Evolutionary conservation across 2,888 invertebrate species (phyloP), one percentile per base, ranked within the genome.

Genomic region (Cephonodes hylas): DNA sequence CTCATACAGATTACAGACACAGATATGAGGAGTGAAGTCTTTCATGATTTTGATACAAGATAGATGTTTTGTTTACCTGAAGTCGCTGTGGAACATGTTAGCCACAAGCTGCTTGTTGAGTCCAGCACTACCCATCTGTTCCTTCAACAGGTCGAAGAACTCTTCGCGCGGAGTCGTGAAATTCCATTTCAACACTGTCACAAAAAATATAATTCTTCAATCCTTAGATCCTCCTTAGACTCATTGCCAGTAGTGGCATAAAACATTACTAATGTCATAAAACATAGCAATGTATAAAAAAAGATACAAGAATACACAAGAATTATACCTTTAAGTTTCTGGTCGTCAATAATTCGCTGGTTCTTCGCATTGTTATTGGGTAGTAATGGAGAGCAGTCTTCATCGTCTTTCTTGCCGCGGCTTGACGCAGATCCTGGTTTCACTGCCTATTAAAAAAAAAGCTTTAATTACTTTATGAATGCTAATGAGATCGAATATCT

Each of bases 51-150:
- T n/a, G n/a, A n/a, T n/a, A n/a, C n/a, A n/a, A n/a, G n/a, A n/a
- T n/a, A n/a, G n/a, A n/a, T n/a, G n/a, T n/a, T n/a, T n/a, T n/a
- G n/a, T n/a, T n/a, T 82, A 95, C 95, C 96, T 95, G 81, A 96
- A 99, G 89, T 99, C 99, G 64, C 94, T 94, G 84, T 99, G 98
- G 84, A 99, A 99, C 96, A 99, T 97, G 77, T 98, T 97, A 0
- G 95, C 94, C 79, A 98, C 95, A 3, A 99, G 93, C 60, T 95
- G 95, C 80, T 96, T 97, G 83, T 98, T 99, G 57, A 99, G 95
- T 65, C 96, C 97, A 0, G 98, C 98, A 23, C 95, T 94, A 0
- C 93, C 93, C 98, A 99, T 98, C 81, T 98, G 97, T 67, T 97
- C 97, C 72, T 96, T 96, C 56, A 99, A 89, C 67, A 99, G 94